Base-by-base conservation (phyloP, 2,888 invertebrate species). In the Leptothorax acervorum region DNA sequence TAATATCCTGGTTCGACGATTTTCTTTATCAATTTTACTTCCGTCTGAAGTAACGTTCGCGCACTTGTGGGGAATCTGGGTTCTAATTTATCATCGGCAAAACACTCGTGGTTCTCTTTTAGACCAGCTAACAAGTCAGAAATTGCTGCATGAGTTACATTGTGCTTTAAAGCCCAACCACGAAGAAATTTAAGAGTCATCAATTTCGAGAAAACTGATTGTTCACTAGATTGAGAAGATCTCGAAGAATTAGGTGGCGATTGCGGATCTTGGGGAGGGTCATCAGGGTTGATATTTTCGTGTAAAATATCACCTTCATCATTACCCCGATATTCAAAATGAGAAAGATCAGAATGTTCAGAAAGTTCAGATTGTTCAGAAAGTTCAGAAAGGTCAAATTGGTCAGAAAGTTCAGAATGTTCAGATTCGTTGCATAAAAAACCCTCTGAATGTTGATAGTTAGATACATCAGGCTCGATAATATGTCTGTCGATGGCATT, bases 181-280 rank as follows among this genome's bases (percentile, higher is more conserved):
- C 57, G 55, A 73, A 73, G 55, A 73, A 73, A 73, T 73, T 53
- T 55, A 3, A 73, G 42, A 57, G n/a, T 11, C 3, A 11, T 55
- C 18, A 55, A 2, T 39, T 73, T 73, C 8, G 35, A 53, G 35
- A 55, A 55, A 73, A 73, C 12, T 39, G 15, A 55, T n/a, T 73
- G 23, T 55, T 55, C 15, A n/a, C 23, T 39, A 73, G 11, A 55
- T 28, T 28, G 23, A 28, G 57, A 57, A 12, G 28, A 28, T 12
- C 5, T 57, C 8, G 71, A 71, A 55, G 55, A 57, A 28, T 11
- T 12, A 57, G 5, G 11, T 35, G 18, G 9, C 18, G 35, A 62
- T 4, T n/a, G 9, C 9, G 62, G 35, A 55, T 55, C 23, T 55
- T n/a, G 62, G 4, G 18, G 9, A 62, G 12, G 15, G 0, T 60